Percentiles rank a stretch among this genome's conserved stretches.
Conservation (phyloP, 2,797 vertebrate species). For the Pseudopleuronectes americanus region DNA sequence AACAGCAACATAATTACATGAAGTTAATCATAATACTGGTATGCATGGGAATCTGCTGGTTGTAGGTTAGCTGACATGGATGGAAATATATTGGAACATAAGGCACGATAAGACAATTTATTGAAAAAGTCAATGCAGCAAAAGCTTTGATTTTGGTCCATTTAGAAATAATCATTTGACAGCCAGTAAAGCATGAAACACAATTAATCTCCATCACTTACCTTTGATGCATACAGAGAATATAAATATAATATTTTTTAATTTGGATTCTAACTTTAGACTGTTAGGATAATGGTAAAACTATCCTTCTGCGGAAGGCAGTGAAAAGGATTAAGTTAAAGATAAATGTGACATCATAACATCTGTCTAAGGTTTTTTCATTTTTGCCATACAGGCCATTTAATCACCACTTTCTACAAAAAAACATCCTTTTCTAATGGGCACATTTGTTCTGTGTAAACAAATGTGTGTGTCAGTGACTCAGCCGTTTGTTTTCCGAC, state of each 20-base stretch:
- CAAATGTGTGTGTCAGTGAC: constrained; percentile 27
- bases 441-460: constrained; percentile 43
- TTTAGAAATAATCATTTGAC: background rate
- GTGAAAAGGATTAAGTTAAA: background rate
- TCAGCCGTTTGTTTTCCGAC: constrained; percentile 49
- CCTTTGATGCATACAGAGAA: too few relatives aligned
- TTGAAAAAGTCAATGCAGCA: background rate
- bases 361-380: constrained; percentile 22
- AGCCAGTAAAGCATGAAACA: background rate
- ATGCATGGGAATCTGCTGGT: too few relatives aligned
- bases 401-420: constrained; percentile 28
- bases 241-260: background rate
- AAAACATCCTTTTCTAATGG: constrained; percentile 31
- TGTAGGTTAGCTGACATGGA: too few relatives aligned
- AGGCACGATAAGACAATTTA: too few relatives aligned
- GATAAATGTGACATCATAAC: constrained; percentile 10
- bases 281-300: background rate
- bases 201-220: background rate
- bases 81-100: too few relatives aligned
- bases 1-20: too few relatives aligned
- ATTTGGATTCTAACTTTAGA: background rate
- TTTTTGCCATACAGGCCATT: constrained; percentile 21
- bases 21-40: too few relatives aligned
- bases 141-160: background rate
- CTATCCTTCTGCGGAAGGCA: background rate